phyloP scores from a whole-genome alignment of 2,888 invertebrate species.

The Himalopsyche kuldschensis region DNA sequence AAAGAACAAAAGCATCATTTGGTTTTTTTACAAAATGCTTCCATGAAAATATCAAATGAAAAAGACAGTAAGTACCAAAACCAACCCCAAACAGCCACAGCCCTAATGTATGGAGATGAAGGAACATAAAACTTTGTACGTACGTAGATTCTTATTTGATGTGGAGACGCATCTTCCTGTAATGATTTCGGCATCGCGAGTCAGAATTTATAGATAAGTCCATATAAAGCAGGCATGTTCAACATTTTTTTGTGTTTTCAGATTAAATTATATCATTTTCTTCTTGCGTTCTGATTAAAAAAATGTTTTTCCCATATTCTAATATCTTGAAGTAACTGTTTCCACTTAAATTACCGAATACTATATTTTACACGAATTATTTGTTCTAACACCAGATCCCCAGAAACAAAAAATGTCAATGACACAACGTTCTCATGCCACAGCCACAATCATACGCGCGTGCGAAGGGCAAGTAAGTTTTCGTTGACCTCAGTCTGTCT shows the following conservation, averaged over 20 bases:
- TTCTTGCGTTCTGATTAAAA: no score
- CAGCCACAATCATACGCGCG: no score
- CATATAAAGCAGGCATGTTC: background rate
- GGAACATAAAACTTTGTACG: background rate
- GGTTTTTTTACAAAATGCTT: background rate
- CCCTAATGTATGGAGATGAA: constrained; percentile 3
- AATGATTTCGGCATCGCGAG: constrained; percentile 13
- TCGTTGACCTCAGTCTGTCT: no score
- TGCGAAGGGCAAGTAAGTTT: no score
- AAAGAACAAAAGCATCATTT: background rate
- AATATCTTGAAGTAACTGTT: no score
- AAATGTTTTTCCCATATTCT: no score
- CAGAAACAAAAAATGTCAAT: no score
- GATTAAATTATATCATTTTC: no score
- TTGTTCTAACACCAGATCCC: no score
- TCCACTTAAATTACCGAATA: no score
- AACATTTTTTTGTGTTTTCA: background rate
- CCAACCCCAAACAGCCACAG: background rate
- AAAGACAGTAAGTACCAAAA: background rate
- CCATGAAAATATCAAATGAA: background rate
- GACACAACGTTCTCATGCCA: no score
- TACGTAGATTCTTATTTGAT: background rate
- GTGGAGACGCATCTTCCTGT: constrained; percentile 10
- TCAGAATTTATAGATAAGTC: background rate
- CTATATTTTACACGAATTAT: no score